A percentile compares a stretch with the other conserved stretches of the same genome.
Conservation (phyloP, 1,140 invertebrate species). For the Magallana gigas region DNA sequence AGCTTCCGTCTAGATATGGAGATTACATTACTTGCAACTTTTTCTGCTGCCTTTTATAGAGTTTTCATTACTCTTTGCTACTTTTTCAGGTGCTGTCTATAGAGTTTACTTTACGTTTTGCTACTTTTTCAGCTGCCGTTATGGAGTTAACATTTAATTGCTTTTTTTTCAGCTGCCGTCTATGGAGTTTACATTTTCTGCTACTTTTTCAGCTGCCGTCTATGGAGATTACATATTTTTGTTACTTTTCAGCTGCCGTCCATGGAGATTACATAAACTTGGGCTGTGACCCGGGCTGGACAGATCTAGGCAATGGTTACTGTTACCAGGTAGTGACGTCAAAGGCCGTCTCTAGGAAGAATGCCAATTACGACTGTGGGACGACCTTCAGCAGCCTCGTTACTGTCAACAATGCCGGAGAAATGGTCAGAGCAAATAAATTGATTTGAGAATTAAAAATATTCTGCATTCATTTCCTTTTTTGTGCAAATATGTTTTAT, state of each 20-base stretch:
- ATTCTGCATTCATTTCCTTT: too few relatives aligned
- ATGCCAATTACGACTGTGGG: conserved; percentile 38
- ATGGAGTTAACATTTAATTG: not conserved
- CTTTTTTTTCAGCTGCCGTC: too few relatives aligned
- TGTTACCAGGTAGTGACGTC: conserved; percentile 29
- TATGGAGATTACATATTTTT: not conserved
- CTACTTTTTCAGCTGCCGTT: not conserved
- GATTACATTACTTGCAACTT: too few relatives aligned
- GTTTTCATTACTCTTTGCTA: not conserved
- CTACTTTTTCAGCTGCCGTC: not conserved
- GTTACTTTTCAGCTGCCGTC: not conserved
- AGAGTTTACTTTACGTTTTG: too few relatives aligned
- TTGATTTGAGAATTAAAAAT: too few relatives aligned
- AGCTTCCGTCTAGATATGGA: not conserved
- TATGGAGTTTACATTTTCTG: not conserved
- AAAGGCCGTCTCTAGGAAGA: conserved; percentile 32
- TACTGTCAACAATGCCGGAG: not conserved
- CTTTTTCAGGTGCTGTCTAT: not conserved
- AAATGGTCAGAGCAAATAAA: not conserved
- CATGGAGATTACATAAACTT: conserved; percentile 15
- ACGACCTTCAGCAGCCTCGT: not conserved
- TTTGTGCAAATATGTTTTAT: too few relatives aligned
- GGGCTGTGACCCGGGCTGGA: conserved; percentile 47
- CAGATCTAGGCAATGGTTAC: conserved; percentile 25
- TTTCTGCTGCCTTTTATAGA: too few relatives aligned